Percentiles rank a stretch among this genome's conserved stretches.
phyloP scores from a whole-genome alignment of 2,113 vertebrate genomes.

The Tricholaema leucomelas region DNA sequence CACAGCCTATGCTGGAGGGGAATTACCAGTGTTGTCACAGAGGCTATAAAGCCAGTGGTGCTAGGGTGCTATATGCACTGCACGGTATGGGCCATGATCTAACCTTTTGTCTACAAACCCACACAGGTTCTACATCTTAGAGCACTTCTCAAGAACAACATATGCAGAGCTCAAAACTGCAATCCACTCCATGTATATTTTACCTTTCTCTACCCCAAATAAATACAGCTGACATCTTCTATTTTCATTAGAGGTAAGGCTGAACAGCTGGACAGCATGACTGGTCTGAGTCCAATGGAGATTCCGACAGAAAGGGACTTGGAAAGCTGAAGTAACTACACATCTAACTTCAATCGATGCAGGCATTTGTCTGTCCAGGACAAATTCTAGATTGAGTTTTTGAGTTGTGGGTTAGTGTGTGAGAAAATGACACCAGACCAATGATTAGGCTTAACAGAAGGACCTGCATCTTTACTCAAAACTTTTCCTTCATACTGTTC shows the following conservation, averaged over 20 bases:
- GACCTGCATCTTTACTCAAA: not conserved
- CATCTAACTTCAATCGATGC: not conserved
- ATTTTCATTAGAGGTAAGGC: not conserved
- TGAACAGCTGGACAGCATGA: not conserved
- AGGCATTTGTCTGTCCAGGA: not conserved
- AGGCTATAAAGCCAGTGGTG: not conserved
- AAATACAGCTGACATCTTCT: not conserved
- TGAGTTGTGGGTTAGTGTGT: not conserved
- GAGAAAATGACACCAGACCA: not conserved
- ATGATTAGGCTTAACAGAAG: not conserved
- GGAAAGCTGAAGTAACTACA: not conserved
- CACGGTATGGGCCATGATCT: not conserved
- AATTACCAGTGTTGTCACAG: not conserved
- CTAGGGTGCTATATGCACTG: not conserved
- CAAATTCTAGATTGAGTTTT: not conserved
- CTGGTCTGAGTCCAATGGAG: not conserved
- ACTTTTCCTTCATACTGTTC: not conserved
- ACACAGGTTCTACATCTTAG: not conserved
- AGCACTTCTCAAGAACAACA: not conserved
- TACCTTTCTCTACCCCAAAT: not conserved
- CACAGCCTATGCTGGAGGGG: accelerated
- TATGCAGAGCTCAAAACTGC: not conserved
- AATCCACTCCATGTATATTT: not conserved
- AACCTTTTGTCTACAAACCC: not conserved
- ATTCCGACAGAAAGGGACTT: not conserved